Conservation (phyloP, 2,888 invertebrate species). For the Heliconius charithonia region DNA sequence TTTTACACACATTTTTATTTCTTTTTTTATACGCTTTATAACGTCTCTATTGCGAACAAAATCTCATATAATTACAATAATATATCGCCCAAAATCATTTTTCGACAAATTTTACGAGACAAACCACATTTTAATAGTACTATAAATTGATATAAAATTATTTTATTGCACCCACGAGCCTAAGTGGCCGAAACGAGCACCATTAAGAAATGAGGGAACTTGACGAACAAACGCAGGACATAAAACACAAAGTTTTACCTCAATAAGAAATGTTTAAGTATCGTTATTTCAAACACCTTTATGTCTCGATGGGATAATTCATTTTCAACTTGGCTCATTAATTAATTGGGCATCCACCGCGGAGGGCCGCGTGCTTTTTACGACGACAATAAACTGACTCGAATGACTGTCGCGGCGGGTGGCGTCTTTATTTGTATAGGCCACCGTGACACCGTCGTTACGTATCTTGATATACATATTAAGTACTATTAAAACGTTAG, state of each 20-base stretch:
- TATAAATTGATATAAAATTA: conserved; percentile 30
- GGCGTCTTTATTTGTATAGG: conserved; percentile 59
- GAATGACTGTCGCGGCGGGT: conserved; percentile 62
- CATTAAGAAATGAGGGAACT: conserved; percentile 42
- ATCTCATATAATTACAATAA: conserved; percentile 2
- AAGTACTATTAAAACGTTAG: conserved; percentile 48
- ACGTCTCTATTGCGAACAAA: background rate
- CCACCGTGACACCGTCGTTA: conserved; percentile 49
- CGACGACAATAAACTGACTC: conserved; percentile 68
- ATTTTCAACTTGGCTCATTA: conserved; percentile 76
- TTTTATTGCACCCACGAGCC: conserved; percentile 14
- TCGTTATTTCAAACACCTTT: conserved; percentile 65
- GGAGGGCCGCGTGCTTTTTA: conserved; percentile 74
- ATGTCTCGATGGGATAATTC: conserved; percentile 68
- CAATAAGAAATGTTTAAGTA: conserved; percentile 59
- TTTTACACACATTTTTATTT: background rate
- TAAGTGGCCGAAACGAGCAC: conserved; percentile 24
- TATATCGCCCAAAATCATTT: background rate
- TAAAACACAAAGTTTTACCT: conserved; percentile 63
- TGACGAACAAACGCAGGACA: conserved; percentile 39
- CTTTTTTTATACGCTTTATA: background rate
- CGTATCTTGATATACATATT: conserved; percentile 46
- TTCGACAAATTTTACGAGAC: conserved; percentile 16
- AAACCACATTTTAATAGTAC: background rate
- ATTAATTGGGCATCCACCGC: conserved; percentile 74